Base-by-base conservation (phyloP, 1,140 invertebrate species). In the Zaprionus lachaisei region DNA sequence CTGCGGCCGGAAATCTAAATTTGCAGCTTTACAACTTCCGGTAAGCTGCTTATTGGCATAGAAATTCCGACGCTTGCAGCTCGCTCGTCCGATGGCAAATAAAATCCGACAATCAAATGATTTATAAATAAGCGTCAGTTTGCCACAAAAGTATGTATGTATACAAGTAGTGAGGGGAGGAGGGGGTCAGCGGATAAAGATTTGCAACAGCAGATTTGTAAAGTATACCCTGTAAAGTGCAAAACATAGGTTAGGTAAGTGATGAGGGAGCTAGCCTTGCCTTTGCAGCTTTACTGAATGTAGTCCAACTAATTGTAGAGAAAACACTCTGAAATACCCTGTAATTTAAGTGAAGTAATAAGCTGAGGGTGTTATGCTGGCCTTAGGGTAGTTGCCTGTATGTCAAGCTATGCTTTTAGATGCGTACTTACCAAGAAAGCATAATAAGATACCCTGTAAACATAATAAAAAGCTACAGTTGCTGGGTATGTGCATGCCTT, bases 1-100 rank as follows among this genome's bases (percentile, higher is more conserved):
- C 49, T 73, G 85, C 86, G 85, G 86, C 86, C 86, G 85, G 85
- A 90, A 90, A 85, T 90, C 86, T 82, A 90, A 90, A 90, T 90
- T 90, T 90, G 84, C 85, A 90, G 85, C 85, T 90, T 90, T 90
- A 90, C 85, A 90, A 90, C 81, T 90, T 90, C 85, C 85, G 85
- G 81, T 90, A 90, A 90, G 85, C 85, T 82, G 85, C 85, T 90
- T 89, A 90, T 89, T 89, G 85, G 85, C 85, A 89, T 90, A 90
- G 79, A 90, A 90, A 85, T 69, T 90, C 70, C 58, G 49, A 68
- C 65, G 74, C 74, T 75, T 80, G 64, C 41, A 79, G 5, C 26
- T 15, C 26, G 5, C 54, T 56, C 64, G 83, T 65, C 75, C 72
- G 60, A 75, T 76, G 73, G 79, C 81, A 69, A 85, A 89, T 75